Evolutionary conservation across 2,113 vertebrate species (phyloP).

Genomic region (Serinus canaria): DNA sequence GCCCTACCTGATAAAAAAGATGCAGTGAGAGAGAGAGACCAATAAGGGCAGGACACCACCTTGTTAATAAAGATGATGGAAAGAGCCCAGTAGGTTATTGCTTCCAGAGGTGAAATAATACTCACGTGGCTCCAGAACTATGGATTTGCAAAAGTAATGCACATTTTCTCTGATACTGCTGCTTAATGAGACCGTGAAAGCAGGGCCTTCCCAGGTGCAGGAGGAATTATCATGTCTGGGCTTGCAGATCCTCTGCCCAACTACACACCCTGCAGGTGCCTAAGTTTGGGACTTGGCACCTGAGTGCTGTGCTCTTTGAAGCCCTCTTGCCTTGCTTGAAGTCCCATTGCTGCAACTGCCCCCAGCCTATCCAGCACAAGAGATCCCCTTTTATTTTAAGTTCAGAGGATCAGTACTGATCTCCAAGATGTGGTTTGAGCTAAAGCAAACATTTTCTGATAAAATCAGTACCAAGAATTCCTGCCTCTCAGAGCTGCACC

Average conservation of each 20-base stretch:
- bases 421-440: not conserved
- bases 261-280: not conserved
- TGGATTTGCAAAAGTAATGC: not conserved
- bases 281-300: not conserved
- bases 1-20: not conserved
- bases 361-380: not conserved
- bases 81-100: not conserved
- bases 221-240: not conserved
- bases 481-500: not conserved
- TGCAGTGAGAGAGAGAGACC: not conserved
- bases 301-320: not conserved
- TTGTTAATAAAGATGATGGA: not conserved
- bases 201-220: not conserved
- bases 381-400: not conserved
- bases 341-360: not conserved
- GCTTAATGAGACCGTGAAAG: not conserved
- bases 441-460: not conserved
- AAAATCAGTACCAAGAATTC: not conserved
- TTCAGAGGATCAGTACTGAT: not conserved
- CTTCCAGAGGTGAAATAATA: not conserved
- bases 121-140: not conserved
- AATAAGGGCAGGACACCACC: not conserved
- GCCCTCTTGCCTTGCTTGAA: not conserved
- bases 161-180: not conserved
- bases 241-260: not conserved